Percentiles rank a stretch among this genome's conserved stretches.
Conservation (phyloP, 2,797 vertebrate genomes). For the Heteromormyrus szaboi region DNA sequence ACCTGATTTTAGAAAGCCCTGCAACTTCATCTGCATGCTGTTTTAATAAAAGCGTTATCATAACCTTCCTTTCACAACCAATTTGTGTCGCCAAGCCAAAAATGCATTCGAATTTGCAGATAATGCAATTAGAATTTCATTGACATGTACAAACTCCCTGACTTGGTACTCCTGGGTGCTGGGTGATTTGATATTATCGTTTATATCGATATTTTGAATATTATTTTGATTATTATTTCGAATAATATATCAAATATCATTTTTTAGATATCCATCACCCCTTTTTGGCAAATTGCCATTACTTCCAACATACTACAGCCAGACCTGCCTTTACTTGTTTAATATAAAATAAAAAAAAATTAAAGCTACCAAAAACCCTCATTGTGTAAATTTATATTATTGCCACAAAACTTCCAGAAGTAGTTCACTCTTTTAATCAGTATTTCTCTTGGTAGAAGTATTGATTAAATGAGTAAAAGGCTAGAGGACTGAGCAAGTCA, state of each 20-base stretch:
- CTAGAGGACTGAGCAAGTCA: neutral
- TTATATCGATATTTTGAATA: neutral
- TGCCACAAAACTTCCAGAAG: neutral
- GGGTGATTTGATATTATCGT: neutral
- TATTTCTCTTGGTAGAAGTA: neutral
- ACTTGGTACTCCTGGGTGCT: neutral
- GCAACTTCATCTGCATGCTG: constrained; percentile 30
- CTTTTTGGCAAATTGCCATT: neutral
- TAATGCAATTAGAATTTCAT: constrained; percentile 38
- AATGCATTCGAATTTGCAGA: constrained; percentile 34
- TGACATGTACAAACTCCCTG: constrained; percentile 5
- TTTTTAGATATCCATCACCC: neutral
- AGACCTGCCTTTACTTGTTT: neutral
- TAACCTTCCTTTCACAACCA: constrained; percentile 44
- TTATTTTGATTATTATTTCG: neutral
- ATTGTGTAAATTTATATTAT: neutral
- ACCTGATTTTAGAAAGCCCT: constrained; percentile 38
- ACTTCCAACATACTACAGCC: neutral
- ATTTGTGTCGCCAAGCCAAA: constrained; percentile 41
- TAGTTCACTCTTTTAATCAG: neutral
- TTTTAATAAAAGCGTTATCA: constrained; percentile 39
- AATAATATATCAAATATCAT: neutral
- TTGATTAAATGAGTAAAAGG: neutral
- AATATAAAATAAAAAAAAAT: neutral
- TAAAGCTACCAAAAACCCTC: neutral